Evolutionary conservation across 2,888 invertebrate genomes (phyloP).

Genomic region (Sylvicola fuscatus): DNA sequence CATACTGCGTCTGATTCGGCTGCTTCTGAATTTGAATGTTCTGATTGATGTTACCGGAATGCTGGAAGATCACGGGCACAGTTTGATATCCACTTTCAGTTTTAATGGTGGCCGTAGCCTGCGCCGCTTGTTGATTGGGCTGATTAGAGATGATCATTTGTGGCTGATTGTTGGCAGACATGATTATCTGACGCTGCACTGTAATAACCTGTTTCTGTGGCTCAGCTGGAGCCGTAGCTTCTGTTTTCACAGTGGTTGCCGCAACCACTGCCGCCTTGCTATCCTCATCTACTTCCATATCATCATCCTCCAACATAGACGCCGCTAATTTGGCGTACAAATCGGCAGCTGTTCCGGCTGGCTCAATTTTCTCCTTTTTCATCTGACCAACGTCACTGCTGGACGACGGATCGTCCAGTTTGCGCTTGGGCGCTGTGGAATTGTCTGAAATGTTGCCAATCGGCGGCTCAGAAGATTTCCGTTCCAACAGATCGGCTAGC

Average conservation of each 20-base stretch:
- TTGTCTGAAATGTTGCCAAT: conserved; percentile 4
- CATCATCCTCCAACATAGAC: conserved; percentile 66
- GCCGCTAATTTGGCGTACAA: conserved; percentile 70
- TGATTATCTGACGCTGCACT: conserved; percentile 15
- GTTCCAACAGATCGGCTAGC: conserved; percentile 65
- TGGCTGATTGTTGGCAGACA: conserved; percentile 15
- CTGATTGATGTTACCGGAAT: conserved; percentile 4
- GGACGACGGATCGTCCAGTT: conserved; percentile 9
- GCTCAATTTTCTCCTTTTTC: conserved; percentile 25
- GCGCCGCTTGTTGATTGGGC: conserved; percentile 4
- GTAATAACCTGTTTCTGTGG: conserved; percentile 19
- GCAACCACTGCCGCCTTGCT: conserved; percentile 9
- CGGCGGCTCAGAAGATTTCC: conserved; percentile 37
- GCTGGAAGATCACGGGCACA: conserved; percentile 17
- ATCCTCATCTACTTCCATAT: conserved; percentile 22
- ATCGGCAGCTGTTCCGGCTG: conserved; percentile 39
- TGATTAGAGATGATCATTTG: conserved; percentile 12
- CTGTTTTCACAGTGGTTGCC: conserved; percentile 10
- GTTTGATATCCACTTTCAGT: conserved; percentile 23
- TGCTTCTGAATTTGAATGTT: conserved; percentile 13
- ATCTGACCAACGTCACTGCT: conserved; percentile 21
- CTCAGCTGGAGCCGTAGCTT: conserved; percentile 12
- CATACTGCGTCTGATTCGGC: conserved; percentile 22
- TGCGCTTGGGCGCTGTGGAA: conserved; percentile 14
- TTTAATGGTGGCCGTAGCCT: conserved; percentile 24